Conservation (phyloP, 2,888 invertebrate species). For the Orchestes rusci region DNA sequence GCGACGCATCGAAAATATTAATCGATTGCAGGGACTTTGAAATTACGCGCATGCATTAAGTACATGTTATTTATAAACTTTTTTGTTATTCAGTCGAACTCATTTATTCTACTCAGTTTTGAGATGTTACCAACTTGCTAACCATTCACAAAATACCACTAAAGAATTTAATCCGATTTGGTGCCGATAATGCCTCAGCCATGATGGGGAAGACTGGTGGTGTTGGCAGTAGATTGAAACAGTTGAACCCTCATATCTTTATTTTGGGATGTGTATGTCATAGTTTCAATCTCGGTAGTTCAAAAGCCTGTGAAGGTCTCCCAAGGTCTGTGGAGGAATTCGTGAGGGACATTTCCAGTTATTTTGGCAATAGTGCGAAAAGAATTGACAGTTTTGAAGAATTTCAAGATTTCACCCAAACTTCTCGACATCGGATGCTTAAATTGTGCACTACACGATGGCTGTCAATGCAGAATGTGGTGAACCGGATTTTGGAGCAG, state of each 20-base stretch:
- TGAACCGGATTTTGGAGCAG: conserved; percentile 14
- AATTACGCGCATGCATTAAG: too few species aligned
- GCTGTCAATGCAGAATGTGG: conserved; percentile 19
- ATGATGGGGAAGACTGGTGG: conserved; percentile 29
- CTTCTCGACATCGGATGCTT: conserved; percentile 7
- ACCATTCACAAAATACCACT: not conserved
- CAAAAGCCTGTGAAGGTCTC: conserved; percentile 26
- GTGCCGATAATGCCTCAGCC: conserved; percentile 29
- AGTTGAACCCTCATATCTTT: conserved; percentile 25
- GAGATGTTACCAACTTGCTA: too few species aligned
- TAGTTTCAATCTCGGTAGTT: conserved; percentile 27
- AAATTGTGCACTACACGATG: conserved; percentile 19
- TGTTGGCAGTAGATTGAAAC: conserved; percentile 22
- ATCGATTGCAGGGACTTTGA: too few species aligned
- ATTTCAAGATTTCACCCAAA: conserved; percentile 21
- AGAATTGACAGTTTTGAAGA: conserved; percentile 26
- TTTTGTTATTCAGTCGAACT: too few species aligned
- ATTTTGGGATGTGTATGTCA: conserved; percentile 30
- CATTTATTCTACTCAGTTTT: too few species aligned
- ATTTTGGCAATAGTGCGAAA: conserved; percentile 30
- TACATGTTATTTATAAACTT: too few species aligned
- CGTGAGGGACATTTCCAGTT: conserved; percentile 25
- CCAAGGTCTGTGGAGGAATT: conserved; percentile 22
- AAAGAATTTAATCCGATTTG: conserved; percentile 29
- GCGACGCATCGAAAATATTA: too few species aligned